Percentiles rank a stretch among this genome's conserved stretches.
Conservation (phyloP, 2,888 invertebrate genomes). For the Atethmia centrago region DNA sequence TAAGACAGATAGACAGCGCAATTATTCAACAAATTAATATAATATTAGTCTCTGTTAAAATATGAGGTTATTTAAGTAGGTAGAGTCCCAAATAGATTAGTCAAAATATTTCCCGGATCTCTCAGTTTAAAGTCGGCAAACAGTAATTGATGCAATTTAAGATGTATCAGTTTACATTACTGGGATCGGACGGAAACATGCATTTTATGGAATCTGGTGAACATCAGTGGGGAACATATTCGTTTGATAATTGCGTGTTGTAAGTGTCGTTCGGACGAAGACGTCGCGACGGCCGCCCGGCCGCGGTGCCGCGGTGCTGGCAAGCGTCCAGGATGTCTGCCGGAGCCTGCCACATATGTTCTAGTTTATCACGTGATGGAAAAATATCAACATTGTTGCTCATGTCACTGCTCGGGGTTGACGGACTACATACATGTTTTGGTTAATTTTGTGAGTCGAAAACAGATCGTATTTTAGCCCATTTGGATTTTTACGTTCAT, state of each 20-base stretch:
- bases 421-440: constrained; percentile 44
- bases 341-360: constrained; percentile 50
- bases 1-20: background rate
- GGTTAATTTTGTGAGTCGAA: constrained; percentile 13
- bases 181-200: constrained; percentile 57
- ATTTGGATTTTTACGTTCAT: background rate
- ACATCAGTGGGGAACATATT: constrained; percentile 55
- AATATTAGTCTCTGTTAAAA: background rate
- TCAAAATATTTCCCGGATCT: constrained; percentile 2
- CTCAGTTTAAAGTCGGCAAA: constrained; percentile 17
- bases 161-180: constrained; percentile 36
- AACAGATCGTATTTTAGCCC: constrained; percentile 11
- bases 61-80: constrained; percentile 14
- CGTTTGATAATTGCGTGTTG: constrained; percentile 67
- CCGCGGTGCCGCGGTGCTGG: constrained; percentile 57
- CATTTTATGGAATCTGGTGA: constrained; percentile 62
- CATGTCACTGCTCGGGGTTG: constrained; percentile 52
- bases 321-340: constrained; percentile 61
- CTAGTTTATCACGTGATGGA: constrained; percentile 54
- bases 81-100: background rate
- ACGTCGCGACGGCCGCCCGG: constrained; percentile 56
- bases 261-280: constrained; percentile 61
- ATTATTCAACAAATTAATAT: background rate
- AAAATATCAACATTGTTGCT: constrained; percentile 62
- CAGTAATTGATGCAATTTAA: constrained; percentile 31